Evolutionary conservation across 2,797 vertebrate genomes (phyloP).

Genomic region (Tachyglossus aculeatus): DNA sequence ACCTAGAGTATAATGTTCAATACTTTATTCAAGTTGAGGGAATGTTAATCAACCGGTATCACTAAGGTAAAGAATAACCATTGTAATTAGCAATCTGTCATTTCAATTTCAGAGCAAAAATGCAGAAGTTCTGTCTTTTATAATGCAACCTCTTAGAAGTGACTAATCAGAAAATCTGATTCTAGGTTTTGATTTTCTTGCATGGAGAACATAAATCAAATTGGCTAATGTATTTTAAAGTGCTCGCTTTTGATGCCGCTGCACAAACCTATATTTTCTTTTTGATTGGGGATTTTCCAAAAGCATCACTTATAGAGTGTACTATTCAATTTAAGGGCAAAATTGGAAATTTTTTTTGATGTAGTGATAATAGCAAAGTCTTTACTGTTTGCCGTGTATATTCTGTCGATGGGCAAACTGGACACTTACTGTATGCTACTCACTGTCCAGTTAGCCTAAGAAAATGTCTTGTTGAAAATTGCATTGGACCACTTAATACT

Average conservation of each 20-base stretch:
- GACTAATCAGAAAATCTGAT: no score
- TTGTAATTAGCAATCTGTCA: no score
- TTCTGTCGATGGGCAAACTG: background rate
- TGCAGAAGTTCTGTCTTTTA: no score
- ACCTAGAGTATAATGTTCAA: no score
- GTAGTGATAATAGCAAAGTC: background rate
- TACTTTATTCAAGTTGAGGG: no score
- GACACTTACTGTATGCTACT: background rate
- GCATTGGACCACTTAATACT: conserved; percentile 73
- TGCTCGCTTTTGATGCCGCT: background rate
- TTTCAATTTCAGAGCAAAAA: no score
- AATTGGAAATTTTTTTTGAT: conserved; percentile 18
- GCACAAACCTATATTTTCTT: background rate
- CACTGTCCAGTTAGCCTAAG: conserved; percentile 35
- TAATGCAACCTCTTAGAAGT: no score
- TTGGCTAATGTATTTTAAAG: background rate
- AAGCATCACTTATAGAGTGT: background rate
- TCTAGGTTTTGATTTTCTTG: background rate
- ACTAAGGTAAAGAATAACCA: no score
- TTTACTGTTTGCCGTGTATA: background rate
- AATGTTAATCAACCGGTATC: no score
- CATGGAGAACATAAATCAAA: background rate
- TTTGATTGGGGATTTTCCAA: background rate
- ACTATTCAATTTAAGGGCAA: background rate
- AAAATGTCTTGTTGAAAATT: conserved; percentile 64